Evolutionary conservation across 1,140 invertebrate species (phyloP).

Genomic region (Bombus soroeensis): DNA sequence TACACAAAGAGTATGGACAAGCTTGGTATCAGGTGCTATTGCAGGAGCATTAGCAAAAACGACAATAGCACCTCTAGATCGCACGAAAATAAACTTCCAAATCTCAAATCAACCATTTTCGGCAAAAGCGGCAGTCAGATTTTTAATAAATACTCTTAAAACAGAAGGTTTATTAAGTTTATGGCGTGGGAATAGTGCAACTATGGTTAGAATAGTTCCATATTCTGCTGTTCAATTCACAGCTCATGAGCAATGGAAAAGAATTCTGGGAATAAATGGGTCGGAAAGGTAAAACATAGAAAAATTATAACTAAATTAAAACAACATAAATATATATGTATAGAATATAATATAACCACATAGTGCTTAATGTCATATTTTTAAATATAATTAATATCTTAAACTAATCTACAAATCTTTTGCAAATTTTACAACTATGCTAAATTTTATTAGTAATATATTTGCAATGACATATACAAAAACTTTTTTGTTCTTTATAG

Average conservation of each 20-base stretch:
- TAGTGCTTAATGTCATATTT: background rate
- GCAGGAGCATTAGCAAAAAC: conserved; percentile 98
- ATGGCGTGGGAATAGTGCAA: conserved; percentile 99
- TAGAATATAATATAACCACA: background rate
- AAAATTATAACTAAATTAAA: background rate
- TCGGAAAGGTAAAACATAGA: conserved; percentile 83
- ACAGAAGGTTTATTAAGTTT: conserved; percentile 91
- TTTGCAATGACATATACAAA: background rate
- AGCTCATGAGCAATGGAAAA: conserved; percentile 98
- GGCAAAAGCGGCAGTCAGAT: conserved; percentile 89
- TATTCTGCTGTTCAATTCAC: conserved; percentile 99
- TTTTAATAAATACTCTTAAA: conserved; percentile 88
- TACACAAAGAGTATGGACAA: conserved; percentile 86
- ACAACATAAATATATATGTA: background rate
- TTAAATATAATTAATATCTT: background rate
- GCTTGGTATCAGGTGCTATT: conserved; percentile 90
- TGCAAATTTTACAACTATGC: background rate
- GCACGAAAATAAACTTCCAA: conserved; percentile 99
- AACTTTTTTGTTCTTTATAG: conserved; percentile 9
- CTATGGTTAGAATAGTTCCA: conserved; percentile 97
- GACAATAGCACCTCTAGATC: conserved; percentile 96
- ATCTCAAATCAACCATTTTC: conserved; percentile 91
- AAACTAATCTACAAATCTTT: background rate
- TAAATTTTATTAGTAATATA: background rate
- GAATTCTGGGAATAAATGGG: conserved; percentile 89